Base-by-base conservation (phyloP, 2,113 vertebrate species). In the Elgaria multicarinata region DNA sequence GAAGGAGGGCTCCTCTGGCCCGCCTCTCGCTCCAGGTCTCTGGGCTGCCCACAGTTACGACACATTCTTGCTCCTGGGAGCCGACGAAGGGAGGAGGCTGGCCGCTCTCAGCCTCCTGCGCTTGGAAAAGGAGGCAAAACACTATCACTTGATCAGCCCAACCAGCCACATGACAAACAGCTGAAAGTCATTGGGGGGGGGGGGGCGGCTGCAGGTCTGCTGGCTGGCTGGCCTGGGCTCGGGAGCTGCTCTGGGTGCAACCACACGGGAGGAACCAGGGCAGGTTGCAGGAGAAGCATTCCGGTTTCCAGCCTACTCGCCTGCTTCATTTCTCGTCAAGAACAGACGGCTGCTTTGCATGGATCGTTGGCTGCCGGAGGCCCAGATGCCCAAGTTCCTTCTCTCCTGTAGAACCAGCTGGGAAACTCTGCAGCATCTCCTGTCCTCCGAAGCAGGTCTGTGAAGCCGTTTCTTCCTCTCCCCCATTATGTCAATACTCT, bases 91-190 rank as follows among this genome's bases (percentile, higher is more conserved):
- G 13, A 24, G 76, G 24, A 42, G 46, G 26, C 31, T 36, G n/a
- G 31, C 31, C 20, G 13, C 31, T 83, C 28, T 89, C 22, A 2
- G 0, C 0, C 62, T 93, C 91, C 71, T 93, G 83, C 12, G 92
- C 90, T 93, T 92, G 53, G 85, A 89, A 89, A 72, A 72, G 33
- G 50, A 66, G 88, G 83, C 74, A 89, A 95, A 94, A 39, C 55
- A 16, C 24, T 93, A 96, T 98, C 98, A 97, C 93, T 97, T 98
- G 97, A 97, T 96, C 90, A 0, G 90, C 84, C 92, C 92, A 90
- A 50, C 87, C 84, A 93, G 92, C 95, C 98, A 97, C 97, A 97
- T 97, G 98, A 98, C 96, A 55, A 96, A 95, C 98, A 98, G 98
- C 98, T 99, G 98, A 98, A 92, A 94, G 94, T 97, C 94, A 97